phyloP scores from a whole-genome alignment of 1,140 invertebrate species.

The Drosophila repleta region DNA sequence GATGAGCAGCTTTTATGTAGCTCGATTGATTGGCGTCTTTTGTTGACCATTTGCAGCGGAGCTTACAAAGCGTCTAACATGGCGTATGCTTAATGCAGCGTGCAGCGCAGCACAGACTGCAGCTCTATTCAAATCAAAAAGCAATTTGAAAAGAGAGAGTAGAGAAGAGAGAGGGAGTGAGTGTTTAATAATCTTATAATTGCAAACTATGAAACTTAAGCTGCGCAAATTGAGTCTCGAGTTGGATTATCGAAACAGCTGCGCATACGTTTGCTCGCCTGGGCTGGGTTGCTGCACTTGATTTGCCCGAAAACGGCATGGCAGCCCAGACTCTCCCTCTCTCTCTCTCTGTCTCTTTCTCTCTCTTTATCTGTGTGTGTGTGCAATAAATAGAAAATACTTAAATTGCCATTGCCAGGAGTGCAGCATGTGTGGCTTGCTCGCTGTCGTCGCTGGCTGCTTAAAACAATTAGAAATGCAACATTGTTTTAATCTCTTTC shows the following conservation, averaged over 20 bases:
- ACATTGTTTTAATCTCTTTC: conserved; percentile 82
- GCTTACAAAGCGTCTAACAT: conserved; percentile 7
- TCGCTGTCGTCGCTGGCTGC: conserved; percentile 50
- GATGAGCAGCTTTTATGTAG: neutral
- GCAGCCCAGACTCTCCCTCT: too few species aligned
- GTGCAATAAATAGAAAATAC: conserved; percentile 75
- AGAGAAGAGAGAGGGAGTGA: neutral
- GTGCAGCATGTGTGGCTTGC: conserved; percentile 14
- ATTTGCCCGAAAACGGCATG: neutral
- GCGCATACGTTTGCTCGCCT: conserved; percentile 18
- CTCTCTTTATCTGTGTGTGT: neutral
- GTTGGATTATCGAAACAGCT: conserved; percentile 29
- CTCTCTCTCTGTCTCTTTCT: neutral
- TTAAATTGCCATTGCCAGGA: conserved; percentile 64
- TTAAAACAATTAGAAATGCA: conserved; percentile 83
- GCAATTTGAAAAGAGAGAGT: conserved; percentile 7
- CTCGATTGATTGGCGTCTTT: conserved; percentile 32
- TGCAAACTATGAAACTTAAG: conserved; percentile 58
- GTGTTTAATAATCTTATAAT: conserved; percentile 67
- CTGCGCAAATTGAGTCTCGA: conserved; percentile 50
- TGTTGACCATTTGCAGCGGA: conserved; percentile 12
- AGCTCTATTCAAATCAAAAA: conserved; percentile 38
- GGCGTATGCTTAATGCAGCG: conserved; percentile 33
- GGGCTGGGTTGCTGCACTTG: conserved; percentile 4
- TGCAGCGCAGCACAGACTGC: neutral